phyloP scores from a whole-genome alignment of 2,888 invertebrate genomes.

The Amiota communis region DNA sequence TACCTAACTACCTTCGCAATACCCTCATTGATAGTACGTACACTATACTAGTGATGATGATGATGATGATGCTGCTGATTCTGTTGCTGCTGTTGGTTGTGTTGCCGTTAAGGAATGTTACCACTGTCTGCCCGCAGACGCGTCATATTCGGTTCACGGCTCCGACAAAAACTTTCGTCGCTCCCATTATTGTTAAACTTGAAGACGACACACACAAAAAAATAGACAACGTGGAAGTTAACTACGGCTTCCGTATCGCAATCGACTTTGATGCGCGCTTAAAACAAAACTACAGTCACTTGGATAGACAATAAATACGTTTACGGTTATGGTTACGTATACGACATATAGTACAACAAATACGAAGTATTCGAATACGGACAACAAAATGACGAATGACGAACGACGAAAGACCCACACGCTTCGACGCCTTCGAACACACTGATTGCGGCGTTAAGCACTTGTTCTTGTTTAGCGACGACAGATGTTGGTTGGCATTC shows the following conservation, averaged over 20 bases:
- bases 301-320: not conserved
- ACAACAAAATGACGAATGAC: not conserved
- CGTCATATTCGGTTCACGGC: slow-evolving; percentile 34
- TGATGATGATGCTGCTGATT: not conserved
- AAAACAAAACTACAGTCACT: too few relatives aligned
- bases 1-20: too few relatives aligned
- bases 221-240: not conserved
- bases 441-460: slow-evolving; percentile 59
- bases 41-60: too few relatives aligned
- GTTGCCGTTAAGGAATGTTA: slow-evolving; percentile 2
- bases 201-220: slow-evolving; percentile 29
- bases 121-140: slow-evolving; percentile 29
- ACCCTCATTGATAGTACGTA: not conserved
- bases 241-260: slow-evolving; percentile 6
- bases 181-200: slow-evolving; percentile 39
- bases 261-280: not conserved
- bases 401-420: slow-evolving; percentile 35
- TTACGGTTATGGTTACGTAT: not conserved
- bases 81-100: not conserved
- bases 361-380: slow-evolving; percentile 1
- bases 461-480: too few relatives aligned
- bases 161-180: slow-evolving; percentile 37
- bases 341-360: not conserved
- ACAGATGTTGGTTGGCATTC: not conserved
- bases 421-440: slow-evolving; percentile 48